Evolutionary conservation across 2,888 invertebrate genomes (phyloP).

Genomic region (Mycalesis mineus): DNA sequence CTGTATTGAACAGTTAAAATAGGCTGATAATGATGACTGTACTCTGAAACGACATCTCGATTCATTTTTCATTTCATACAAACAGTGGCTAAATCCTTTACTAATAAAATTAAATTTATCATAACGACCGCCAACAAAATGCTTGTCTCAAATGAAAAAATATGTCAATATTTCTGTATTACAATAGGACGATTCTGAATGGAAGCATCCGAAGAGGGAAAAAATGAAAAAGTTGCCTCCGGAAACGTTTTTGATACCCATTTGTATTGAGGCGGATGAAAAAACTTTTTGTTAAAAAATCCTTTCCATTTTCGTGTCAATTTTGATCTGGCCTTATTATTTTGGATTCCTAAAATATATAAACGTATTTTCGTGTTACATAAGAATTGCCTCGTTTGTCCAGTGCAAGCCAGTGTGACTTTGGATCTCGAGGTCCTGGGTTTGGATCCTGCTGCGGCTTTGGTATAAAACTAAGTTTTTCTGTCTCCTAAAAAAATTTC

Average conservation of each 20-base stretch:
- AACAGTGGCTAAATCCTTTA: background rate
- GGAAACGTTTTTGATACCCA: conserved; percentile 49
- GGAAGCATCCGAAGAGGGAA: conserved; percentile 34
- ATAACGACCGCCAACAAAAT: conserved; percentile 33
- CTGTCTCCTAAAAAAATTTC: too few relatives aligned
- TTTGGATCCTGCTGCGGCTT: too few relatives aligned
- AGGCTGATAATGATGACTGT: too few relatives aligned
- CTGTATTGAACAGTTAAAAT: too few relatives aligned
- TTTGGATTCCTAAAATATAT: background rate
- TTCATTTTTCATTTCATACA: background rate
- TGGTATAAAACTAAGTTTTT: too few relatives aligned
- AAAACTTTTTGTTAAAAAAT: conserved; percentile 47
- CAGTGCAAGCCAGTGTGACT: too few relatives aligned
- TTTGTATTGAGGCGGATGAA: conserved; percentile 55
- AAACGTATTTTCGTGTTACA: background rate
- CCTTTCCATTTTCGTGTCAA: conserved; percentile 7
- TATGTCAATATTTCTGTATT: conserved; percentile 47
- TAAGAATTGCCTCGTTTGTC: too few relatives aligned
- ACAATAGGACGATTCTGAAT: conserved; percentile 45
- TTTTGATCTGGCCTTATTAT: conserved; percentile 8
- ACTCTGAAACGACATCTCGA: too few relatives aligned
- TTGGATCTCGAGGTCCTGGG: too few relatives aligned
- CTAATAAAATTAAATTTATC: conserved; percentile 41
- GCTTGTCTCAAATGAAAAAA: conserved; percentile 42
- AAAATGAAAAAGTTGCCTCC: conserved; percentile 58